These are phyloP conservation scores for Eumerus sabulonum DNA, from an alignment of 2,888 invertebrate genomes.

Conservation along the genomic window DNA sequence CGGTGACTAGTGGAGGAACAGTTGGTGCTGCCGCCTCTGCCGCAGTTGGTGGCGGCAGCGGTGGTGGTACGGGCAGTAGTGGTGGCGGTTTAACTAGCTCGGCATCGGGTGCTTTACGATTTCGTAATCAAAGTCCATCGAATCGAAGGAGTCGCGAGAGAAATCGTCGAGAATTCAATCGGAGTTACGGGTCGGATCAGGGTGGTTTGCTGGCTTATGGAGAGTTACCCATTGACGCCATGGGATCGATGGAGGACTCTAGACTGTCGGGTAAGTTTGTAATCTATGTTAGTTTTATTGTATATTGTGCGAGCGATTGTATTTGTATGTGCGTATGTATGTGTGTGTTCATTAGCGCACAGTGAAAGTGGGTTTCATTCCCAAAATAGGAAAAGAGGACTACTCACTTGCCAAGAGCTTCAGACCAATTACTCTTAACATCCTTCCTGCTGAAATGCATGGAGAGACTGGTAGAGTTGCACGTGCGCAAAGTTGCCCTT, in stretches of 20 bases:
- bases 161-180: slow-evolving; percentile 74
- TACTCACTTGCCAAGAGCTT: too few species aligned
- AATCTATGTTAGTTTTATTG: neutral
- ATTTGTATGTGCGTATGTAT: too few species aligned
- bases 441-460: too few species aligned
- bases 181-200: slow-evolving; percentile 77
- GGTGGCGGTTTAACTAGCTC: slow-evolving; percentile 58
- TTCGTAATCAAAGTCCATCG: slow-evolving; percentile 79
- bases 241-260: slow-evolving; percentile 77
- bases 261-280: slow-evolving; percentile 75
- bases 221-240: slow-evolving; percentile 71
- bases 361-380: too few species aligned
- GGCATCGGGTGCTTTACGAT: slow-evolving; percentile 72
- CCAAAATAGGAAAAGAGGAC: too few species aligned
- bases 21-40: slow-evolving; percentile 65
- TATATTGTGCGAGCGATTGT: too few species aligned
- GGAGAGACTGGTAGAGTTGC: too few species aligned
- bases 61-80: slow-evolving; percentile 72
- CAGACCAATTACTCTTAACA: too few species aligned
- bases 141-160: slow-evolving; percentile 78
- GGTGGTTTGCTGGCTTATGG: slow-evolving; percentile 77
- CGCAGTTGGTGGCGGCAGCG: slow-evolving; percentile 73
- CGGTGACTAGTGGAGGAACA: slow-evolving; percentile 70
- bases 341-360: too few species aligned
- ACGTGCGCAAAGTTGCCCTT: too few species aligned